phyloP scores from a whole-genome alignment of 2,113 vertebrate species.

The Leptobrachium leishanense region DNA sequence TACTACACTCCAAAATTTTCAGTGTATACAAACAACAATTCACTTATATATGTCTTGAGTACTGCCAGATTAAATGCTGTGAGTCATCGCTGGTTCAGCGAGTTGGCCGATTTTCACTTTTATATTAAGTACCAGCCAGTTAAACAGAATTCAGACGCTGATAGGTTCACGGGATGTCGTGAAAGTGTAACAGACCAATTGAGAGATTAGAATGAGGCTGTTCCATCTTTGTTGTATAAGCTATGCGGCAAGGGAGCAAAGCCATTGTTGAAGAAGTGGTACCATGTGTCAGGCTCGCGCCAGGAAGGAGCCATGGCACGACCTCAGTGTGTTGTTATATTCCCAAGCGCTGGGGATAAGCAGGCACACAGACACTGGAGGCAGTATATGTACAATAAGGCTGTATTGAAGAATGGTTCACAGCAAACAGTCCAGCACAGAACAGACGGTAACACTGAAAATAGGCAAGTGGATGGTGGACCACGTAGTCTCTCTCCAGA shows the following conservation, averaged over 20 bases:
- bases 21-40: conserved; percentile 38
- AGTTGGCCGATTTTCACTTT: conserved; percentile 33
- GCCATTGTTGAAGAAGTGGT: background rate
- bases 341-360: too few relatives aligned
- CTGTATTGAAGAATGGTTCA: too few relatives aligned
- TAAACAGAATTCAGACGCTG: conserved; percentile 19
- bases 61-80: conserved; percentile 28
- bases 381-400: too few relatives aligned
- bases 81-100: background rate
- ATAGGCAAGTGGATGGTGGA: too few relatives aligned
- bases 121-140: conserved; percentile 25
- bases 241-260: background rate
- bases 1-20: background rate
- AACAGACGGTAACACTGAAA: too few relatives aligned
- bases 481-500: too few relatives aligned
- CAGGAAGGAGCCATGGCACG: too few relatives aligned
- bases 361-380: too few relatives aligned
- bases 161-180: conserved; percentile 4
- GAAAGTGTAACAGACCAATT: background rate
- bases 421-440: too few relatives aligned
- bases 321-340: too few relatives aligned
- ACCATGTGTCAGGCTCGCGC: too few relatives aligned
- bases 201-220: background rate
- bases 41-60: conserved; percentile 25
- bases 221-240: background rate